Evolutionary conservation across 2,113 vertebrate species (phyloP).

Genomic region (Brachyistius frenatus): DNA sequence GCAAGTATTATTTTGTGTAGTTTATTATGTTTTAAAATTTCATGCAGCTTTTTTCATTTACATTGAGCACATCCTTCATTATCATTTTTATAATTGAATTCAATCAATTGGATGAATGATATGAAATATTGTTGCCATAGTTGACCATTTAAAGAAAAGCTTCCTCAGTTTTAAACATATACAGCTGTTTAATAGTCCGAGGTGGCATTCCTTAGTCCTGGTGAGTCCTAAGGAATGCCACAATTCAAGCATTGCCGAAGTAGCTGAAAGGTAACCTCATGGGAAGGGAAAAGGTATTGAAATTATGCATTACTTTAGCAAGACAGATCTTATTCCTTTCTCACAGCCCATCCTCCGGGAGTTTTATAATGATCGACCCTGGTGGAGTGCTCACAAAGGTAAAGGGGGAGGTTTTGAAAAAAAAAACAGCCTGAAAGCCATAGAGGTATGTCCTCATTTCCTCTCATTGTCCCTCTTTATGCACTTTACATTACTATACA

Average conservation of each 20-base stretch:
- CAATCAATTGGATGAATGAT: background rate
- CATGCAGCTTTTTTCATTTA: too few relatives aligned
- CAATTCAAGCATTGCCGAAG: slow-evolving; percentile 6
- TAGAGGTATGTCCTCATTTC: slow-evolving; percentile 11
- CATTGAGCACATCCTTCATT: too few relatives aligned
- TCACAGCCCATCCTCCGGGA: slow-evolving; percentile 24
- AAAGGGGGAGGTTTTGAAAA: slow-evolving; percentile 27
- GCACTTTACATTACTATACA: slow-evolving; percentile 23
- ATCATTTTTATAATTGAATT: too few relatives aligned
- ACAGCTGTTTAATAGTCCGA: background rate
- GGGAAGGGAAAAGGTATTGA: slow-evolving; percentile 26
- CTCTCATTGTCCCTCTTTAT: background rate
- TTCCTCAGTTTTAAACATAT: background rate
- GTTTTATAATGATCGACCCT: slow-evolving; percentile 35
- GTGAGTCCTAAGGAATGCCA: background rate
- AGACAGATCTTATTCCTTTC: slow-evolving; percentile 20
- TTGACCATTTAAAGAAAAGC: too few relatives aligned
- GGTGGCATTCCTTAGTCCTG: background rate
- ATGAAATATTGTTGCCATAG: too few relatives aligned
- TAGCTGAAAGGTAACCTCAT: slow-evolving; percentile 21
- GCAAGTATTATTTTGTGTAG: too few relatives aligned
- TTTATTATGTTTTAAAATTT: too few relatives aligned
- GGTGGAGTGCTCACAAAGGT: slow-evolving; percentile 22
- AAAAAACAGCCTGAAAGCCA: slow-evolving; percentile 34
- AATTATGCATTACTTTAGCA: slow-evolving; percentile 20